Conservation (phyloP, 2,797 vertebrate genomes). For the Epinephelus coioides region DNA sequence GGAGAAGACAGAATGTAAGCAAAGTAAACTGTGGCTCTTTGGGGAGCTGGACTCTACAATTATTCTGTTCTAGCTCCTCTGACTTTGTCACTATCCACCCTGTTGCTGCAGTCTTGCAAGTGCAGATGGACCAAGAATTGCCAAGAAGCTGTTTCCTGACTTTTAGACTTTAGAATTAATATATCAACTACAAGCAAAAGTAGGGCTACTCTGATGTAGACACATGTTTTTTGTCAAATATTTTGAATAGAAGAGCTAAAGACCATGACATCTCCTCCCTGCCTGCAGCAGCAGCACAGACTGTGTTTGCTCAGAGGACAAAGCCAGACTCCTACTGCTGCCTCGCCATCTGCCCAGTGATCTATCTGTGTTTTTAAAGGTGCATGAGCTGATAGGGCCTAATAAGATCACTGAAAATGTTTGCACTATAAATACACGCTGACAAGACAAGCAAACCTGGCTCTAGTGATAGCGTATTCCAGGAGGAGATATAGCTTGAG, state of each 20-base stretch:
- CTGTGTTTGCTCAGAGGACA: conserved; percentile 71
- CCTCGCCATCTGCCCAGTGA: conserved; percentile 68
- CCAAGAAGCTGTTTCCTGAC: conserved; percentile 8
- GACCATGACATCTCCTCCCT: conserved; percentile 32
- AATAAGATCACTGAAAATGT: conserved; percentile 72
- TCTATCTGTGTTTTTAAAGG: conserved; percentile 74
- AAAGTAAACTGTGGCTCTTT: conserved; percentile 47
- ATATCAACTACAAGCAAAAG: conserved; percentile 17
- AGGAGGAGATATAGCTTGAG: conserved; percentile 47
- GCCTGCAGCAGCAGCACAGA: conserved; percentile 40
- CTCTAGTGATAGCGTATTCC: conserved; percentile 32
- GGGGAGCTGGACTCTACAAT: conserved; percentile 42
- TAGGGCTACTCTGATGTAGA: conserved; percentile 1
- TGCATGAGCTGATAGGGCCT: conserved; percentile 59
- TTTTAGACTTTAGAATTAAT: not conserved
- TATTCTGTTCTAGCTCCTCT: conserved; percentile 48
- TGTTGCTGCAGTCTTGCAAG: conserved; percentile 19
- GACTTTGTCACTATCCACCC: conserved; percentile 32
- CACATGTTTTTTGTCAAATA: conserved; percentile 16
- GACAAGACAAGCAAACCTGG: conserved; percentile 70
- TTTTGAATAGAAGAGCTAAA: conserved; percentile 29
- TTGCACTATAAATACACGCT: conserved; percentile 70
- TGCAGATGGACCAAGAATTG: conserved; percentile 4
- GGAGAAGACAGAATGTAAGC: conserved; percentile 38
- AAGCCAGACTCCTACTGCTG: conserved; percentile 47